Evolutionary conservation across 2,888 invertebrate species (phyloP), one percentile per base, ranked within the genome.

Genomic region (Drosophila subquinaria): DNA sequence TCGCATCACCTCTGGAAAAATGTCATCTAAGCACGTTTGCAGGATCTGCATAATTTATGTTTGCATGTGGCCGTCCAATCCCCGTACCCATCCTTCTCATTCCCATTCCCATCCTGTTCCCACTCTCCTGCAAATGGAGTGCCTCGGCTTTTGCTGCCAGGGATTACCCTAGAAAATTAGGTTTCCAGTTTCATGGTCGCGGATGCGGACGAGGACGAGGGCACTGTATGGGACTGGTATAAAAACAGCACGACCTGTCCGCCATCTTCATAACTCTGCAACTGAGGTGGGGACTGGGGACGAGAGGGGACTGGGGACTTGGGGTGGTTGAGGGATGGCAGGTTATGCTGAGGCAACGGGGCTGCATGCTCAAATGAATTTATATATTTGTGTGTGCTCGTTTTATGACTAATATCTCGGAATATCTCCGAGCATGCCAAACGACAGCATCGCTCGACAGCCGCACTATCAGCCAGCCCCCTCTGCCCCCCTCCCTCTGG

Each of bases 31-130:
- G 89, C 90, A 91, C 88, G 91, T 90, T 86, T 85, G 78, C 90
- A 85, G 88, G 88, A 90, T 90, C 88, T 90, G 88, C 90, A 91
- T 90, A 91, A 90, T 91, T 90, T 89, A 90, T 91, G 86, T 79
- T 82, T 79, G 73, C 86, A 74, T 79, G 84, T 66, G 61, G 66
- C 35, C 15, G 69, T 59, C 60, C 56, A 43, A 61, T 30, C 17
- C 42, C 36, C 20, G 48, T 48, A 40, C 36, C 51, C 53, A 8
- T n/a, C 17, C 17, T 17, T 0, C 36, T 11, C 11, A 38, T 36
- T 9, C 8, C 17, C 51, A 20, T 50, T 11, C 35, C 9, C 17
- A 51, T 51, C 51, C 51, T 35, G 35, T 9, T n/a, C 38, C 30
- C 48, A 9, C 38, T n/a, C 43, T 42, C 42, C 36, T 30, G 38